Evolutionary conservation across 2,888 invertebrate species (phyloP).

Genomic region (Cephus pygmeus): DNA sequence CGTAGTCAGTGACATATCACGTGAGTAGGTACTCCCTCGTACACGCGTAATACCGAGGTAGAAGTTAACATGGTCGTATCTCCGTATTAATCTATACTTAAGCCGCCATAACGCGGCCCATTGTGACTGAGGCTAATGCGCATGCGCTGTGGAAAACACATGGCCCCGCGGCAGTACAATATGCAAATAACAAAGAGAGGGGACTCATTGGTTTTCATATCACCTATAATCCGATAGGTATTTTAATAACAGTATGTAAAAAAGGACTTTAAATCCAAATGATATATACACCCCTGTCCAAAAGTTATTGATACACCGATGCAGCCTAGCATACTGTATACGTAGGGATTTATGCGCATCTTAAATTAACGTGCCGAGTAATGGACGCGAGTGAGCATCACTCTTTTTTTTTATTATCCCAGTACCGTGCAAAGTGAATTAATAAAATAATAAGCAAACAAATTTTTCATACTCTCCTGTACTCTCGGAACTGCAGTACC

Average conservation of each 20-base stretch:
- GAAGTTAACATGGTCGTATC: constrained; percentile 17
- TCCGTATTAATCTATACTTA: constrained; percentile 20
- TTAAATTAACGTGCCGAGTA: neutral
- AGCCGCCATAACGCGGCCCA: neutral
- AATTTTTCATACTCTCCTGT: neutral
- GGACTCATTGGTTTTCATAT: neutral
- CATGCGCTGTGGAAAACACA: neutral
- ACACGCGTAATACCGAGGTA: constrained; percentile 9
- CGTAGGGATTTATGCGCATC: neutral
- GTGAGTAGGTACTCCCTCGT: constrained; percentile 12
- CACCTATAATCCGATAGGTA: neutral
- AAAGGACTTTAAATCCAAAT: neutral
- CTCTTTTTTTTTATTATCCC: neutral
- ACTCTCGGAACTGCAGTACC: neutral
- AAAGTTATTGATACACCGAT: neutral
- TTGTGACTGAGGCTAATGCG: neutral
- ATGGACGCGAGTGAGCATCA: neutral
- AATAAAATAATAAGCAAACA: neutral
- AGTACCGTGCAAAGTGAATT: neutral
- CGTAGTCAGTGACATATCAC: constrained; percentile 24
- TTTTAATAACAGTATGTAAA: neutral
- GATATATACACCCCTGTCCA: neutral
- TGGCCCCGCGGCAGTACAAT: neutral
- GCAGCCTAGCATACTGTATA: neutral
- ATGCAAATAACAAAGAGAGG: neutral